A percentile compares a stretch with the other conserved stretches of the same genome.
Conservation (phyloP, 2,888 invertebrate species). For the Hololepta plana region DNA sequence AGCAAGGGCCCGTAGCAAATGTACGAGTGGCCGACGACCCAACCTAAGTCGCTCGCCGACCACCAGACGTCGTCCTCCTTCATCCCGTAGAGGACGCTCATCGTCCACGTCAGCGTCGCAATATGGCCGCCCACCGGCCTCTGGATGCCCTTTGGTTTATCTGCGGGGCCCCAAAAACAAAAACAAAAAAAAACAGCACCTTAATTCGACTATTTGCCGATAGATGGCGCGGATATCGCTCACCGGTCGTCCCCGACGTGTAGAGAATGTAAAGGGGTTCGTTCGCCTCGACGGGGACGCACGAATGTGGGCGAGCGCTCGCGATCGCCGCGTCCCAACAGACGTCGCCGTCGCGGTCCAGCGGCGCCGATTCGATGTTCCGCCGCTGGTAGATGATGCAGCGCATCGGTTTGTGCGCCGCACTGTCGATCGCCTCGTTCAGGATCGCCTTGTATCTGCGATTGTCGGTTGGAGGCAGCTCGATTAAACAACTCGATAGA, state of each 20-base stretch:
- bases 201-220: neutral
- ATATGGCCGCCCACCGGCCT: constrained; percentile 80
- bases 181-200: constrained; percentile 1
- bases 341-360: constrained; percentile 49
- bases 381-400: constrained; percentile 72
- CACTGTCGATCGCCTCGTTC: constrained; percentile 61
- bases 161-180: no score
- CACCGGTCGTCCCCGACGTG: constrained; percentile 74
- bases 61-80: constrained; percentile 70
- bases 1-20: constrained; percentile 83
- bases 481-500: no score
- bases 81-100: constrained; percentile 67
- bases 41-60: constrained; percentile 78
- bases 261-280: constrained; percentile 84
- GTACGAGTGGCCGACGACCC: constrained; percentile 92
- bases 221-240: constrained; percentile 11
- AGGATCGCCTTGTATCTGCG: constrained; percentile 59
- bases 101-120: constrained; percentile 67
- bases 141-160: constrained; percentile 61
- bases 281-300: constrained; percentile 74
- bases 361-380: constrained; percentile 40
- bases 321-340: constrained; percentile 59
- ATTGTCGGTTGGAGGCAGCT: no score
- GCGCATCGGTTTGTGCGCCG: constrained; percentile 51
- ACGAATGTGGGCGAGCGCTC: constrained; percentile 49